Base-by-base conservation (phyloP, 2,888 invertebrate genomes). In the Eupelmus urozonus region DNA sequence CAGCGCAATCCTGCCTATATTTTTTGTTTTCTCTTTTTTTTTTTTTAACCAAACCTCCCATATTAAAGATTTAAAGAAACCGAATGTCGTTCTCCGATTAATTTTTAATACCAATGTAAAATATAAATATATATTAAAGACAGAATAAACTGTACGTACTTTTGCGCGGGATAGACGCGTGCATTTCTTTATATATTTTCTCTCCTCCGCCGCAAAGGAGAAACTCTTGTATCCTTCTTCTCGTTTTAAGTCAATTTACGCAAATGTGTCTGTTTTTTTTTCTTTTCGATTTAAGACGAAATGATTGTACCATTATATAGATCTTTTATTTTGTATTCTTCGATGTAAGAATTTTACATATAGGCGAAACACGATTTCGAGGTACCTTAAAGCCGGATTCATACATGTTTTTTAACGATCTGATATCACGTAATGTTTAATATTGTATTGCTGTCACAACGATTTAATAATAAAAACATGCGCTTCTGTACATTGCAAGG, bases 401-500 rank as follows among this genome's bases (percentile, higher is more conserved):
- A 62, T 79, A 62, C 62, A 74, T 67, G 53, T 73, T 80, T 82
- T 84, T 84, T 82, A 83, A 83, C 81, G 85, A 85, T 80, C 80
- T 80, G 74, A 80, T 80, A 78, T 79, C 73, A 73, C 34, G 60
- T 78, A 78, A 74, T 71, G 49, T 84, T 85, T 85, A 84, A 83
- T 82, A 82, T 82, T 76, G 79, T 83, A 82, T 83, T 79, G 78
- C 79, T 81, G 81, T 84, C 83, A 82, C 81, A 82, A 81, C 81
- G 81, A 84, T 83, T 83, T 82, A 77, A 49, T 66, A 42, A n/a
- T n/a, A n/a, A n/a, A 71, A 65, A 51, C 59, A 66, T 63, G 69
- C 83, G 85, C 85, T 85, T 84, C 69, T 85, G 86, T 86, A 86
- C 69, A 86, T 86, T 83, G 85, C 84, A 83, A 84, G 76, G 82